Base-by-base conservation (phyloP, 1,140 invertebrate species). In the Trypoxylus dichotomus region DNA sequence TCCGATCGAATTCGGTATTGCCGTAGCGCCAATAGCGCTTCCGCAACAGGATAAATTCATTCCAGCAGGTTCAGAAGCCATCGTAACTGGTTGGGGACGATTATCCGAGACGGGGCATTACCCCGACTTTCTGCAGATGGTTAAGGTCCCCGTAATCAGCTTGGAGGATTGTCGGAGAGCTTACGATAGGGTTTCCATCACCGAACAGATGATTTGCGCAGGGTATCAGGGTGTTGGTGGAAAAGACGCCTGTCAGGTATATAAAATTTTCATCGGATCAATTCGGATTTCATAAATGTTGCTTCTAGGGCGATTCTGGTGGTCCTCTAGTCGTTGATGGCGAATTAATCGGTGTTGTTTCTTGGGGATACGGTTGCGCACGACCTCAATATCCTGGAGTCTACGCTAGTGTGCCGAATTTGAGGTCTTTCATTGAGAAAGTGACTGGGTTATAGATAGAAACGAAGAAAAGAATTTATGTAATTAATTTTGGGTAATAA, bases 281-380 rank as follows among this genome's bases (percentile, higher is more conserved):
- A 76, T 21, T 25, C 3, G 2, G 19, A 71, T 21, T 42, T 41
- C 19, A 19, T 68, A 63, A 37, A 21, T 27, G 7, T 47, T 6
- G 11, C 60, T 63, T 60, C 11, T 15, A 77, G 76, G 76, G 76
- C 21, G 76, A 77, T 77, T 77, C 58, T 11, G 76, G 76, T 29
- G 76, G 76, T 24, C 76, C 76, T 19, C 24, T 77, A 13, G 32
- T 72, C 13, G 13, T 43, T 25, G 41, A 43, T 42, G 60, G 63
- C 0, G 21, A 41, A 11, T n/a, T 71, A 25, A 83, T 86, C 60
- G 90, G 90, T 19, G 88, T 93, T 5, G 91, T 93, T 1, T 93
- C 92, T 0, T 94, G 94, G 92, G 95, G 94, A 0, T 88, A 90
- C 37, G 92, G 93, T 0, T 94, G 93, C 81, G 93, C 92, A 0